Percentiles rank a stretch among this genome's conserved stretches.
phyloP scores from a whole-genome alignment of 2,797 vertebrate species.

The Petrocephalus schoutedeni region DNA sequence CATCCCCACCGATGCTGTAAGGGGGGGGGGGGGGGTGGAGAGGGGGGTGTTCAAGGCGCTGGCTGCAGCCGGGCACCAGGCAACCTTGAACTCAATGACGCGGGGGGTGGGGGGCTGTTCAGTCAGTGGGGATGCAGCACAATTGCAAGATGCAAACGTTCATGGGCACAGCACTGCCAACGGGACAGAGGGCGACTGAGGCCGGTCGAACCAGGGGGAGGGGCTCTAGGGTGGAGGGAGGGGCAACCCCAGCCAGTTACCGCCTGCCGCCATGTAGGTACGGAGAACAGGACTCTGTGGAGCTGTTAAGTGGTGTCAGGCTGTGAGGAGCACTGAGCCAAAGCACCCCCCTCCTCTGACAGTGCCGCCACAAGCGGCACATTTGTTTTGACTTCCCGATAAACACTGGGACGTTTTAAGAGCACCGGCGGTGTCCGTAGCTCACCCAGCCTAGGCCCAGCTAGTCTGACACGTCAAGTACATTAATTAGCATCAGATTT shows the following conservation, averaged over 20 bases:
- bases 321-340: slow-evolving; percentile 10
- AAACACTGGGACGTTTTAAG: neutral
- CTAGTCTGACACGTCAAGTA: neutral
- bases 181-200: slow-evolving; percentile 50
- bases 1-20: slow-evolving; percentile 49
- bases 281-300: slow-evolving; percentile 19
- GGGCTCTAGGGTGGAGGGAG: neutral
- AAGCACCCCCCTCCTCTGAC: neutral
- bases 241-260: slow-evolving; percentile 27
- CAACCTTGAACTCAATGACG: slow-evolving; percentile 22
- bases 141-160: slow-evolving; percentile 39
- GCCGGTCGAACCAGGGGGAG: slow-evolving; percentile 23
- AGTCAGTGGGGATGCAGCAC: slow-evolving; percentile 57
- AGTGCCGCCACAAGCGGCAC: neutral
- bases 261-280: slow-evolving; percentile 23
- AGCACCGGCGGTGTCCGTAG: neutral
- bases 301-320: slow-evolving; percentile 11
- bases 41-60: slow-evolving; percentile 38
- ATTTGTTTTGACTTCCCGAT: neutral
- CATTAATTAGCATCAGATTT: slow-evolving; percentile 15
- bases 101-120: slow-evolving; percentile 19
- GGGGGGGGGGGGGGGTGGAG: neutral
- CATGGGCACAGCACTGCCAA: slow-evolving; percentile 48
- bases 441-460: neutral
- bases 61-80: slow-evolving; percentile 32